Base-by-base conservation (phyloP, 2,888 invertebrate species). In the Drosophila percnosoma region DNA sequence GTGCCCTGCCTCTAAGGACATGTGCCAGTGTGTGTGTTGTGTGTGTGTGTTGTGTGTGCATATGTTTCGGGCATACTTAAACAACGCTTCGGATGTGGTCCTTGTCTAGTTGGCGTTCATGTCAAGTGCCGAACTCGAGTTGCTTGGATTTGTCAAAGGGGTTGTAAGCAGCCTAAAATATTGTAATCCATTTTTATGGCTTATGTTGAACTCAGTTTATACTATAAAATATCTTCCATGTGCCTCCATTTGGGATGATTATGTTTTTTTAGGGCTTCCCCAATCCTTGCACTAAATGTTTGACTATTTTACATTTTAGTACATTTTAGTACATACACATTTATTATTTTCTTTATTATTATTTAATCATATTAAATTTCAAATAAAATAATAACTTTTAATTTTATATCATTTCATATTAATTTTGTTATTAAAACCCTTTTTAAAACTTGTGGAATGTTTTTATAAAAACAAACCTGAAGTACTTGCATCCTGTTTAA, bases 31-130 rank as follows among this genome's bases (percentile, higher is more conserved):
- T 48, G 21, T 55, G 13, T 52, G 34, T 51, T n/a, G n/a, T n/a
- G 33, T 55, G 24, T 48, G n/a, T 1, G 48, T 15, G 27, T 27
- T 3, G 27, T 27, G 27, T 27, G 21, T 68, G 64, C 76, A 77
- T 77, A 77, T 79, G 76, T 63, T 76, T 61, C 7, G 58, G 31
- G 52, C 49, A n/a, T 59, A 55, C 51, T 63, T 29, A 31, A 58
- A 68, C 15, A 36, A 38, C 49, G n/a, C 48, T 42, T 13, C 33
- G 63, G 45, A 31, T 36, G 29, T 40, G 49, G n/a, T 36, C 21
- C 40, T 63, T 59, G 64, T 11, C 68, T 68, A 68, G 59, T 55
- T 57, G 48, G 11, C 40, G 11, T 24, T 59, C 13, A 18, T 49
- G 10, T 27, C 42, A 67, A 78, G 61, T 73, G 51, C 21, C 31